Percentiles rank a stretch among this genome's conserved stretches.
These are phyloP conservation scores for Tychaedon coryphoeus DNA, from an alignment of 2,113 vertebrate species.

Conservation along the genomic window DNA sequence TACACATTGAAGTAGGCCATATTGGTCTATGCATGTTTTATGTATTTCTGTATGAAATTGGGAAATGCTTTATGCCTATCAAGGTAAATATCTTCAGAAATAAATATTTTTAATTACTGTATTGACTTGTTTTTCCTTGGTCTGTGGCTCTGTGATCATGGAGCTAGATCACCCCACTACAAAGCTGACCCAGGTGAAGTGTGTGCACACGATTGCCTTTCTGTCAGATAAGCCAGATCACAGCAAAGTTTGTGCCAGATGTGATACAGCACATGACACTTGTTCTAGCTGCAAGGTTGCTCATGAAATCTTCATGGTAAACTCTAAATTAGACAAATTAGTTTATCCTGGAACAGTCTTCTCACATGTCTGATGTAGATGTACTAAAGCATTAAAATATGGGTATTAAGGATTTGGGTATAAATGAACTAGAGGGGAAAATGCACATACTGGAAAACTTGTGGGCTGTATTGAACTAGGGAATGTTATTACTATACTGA, in stretches of 20 bases:
- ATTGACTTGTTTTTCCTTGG: not conserved
- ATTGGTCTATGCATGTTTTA: slow-evolving; percentile 85
- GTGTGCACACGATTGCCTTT: not conserved
- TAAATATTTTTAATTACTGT: slow-evolving; percentile 82
- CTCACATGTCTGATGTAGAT: not conserved
- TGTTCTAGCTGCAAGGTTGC: not conserved
- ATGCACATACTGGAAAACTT: not conserved
- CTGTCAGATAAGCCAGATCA: not conserved
- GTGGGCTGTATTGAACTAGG: not conserved
- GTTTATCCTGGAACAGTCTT: not conserved
- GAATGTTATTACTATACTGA: not conserved
- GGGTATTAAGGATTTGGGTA: not conserved
- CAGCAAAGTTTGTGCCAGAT: not conserved
- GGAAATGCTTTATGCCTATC: slow-evolving; percentile 76
- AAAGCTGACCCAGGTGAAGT: not conserved
- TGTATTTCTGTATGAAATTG: slow-evolving; percentile 94
- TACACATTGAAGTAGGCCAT: slow-evolving; percentile 80
- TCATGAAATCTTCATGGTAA: not conserved
- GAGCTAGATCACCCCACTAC: not conserved
- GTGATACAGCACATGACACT: not conserved
- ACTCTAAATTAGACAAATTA: not conserved
- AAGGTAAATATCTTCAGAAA: slow-evolving; percentile 82
- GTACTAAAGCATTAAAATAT: not conserved
- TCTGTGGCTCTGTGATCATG: not conserved
- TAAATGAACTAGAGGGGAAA: not conserved